phyloP scores from a whole-genome alignment of 2,113 vertebrate species.

The Cheirogaleus medius region DNA sequence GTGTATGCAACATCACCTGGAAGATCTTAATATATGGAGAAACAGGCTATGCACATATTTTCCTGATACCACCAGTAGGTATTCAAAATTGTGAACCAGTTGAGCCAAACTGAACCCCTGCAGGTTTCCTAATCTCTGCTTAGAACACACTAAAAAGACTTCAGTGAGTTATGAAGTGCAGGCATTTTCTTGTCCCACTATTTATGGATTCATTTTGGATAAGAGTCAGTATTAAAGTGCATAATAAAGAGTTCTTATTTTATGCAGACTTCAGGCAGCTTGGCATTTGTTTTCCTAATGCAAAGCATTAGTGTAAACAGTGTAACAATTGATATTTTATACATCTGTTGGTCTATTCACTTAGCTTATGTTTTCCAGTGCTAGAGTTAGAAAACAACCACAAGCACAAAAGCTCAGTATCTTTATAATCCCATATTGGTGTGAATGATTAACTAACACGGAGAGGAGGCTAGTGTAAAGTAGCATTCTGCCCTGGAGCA shows the following conservation, averaged over 20 bases:
- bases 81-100: constrained; percentile 21
- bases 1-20: neutral
- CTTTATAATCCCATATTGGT: constrained; percentile 51
- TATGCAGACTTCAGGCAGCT: constrained; percentile 47
- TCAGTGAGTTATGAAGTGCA: constrained; percentile 17
- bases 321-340: constrained; percentile 65
- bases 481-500: constrained; percentile 45
- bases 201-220: constrained; percentile 28
- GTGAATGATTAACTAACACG: constrained; percentile 52
- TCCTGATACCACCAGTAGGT: neutral
- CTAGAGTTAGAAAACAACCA: constrained; percentile 51
- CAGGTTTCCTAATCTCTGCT: neutral
- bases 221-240: constrained; percentile 51
- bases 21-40: neutral
- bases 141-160: constrained; percentile 45
- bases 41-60: neutral
- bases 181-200: neutral
- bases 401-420: constrained; percentile 35
- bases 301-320: constrained; percentile 65
- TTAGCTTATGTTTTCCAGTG: constrained; percentile 29
- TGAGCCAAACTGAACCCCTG: constrained; percentile 31
- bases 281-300: constrained; percentile 66
- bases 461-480: neutral
- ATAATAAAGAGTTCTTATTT: constrained; percentile 56
- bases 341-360: constrained; percentile 55